Percentiles rank a stretch among this genome's conserved stretches.
phyloP scores from a whole-genome alignment of 1,140 invertebrate genomes.

The Drosophila ficusphila region DNA sequence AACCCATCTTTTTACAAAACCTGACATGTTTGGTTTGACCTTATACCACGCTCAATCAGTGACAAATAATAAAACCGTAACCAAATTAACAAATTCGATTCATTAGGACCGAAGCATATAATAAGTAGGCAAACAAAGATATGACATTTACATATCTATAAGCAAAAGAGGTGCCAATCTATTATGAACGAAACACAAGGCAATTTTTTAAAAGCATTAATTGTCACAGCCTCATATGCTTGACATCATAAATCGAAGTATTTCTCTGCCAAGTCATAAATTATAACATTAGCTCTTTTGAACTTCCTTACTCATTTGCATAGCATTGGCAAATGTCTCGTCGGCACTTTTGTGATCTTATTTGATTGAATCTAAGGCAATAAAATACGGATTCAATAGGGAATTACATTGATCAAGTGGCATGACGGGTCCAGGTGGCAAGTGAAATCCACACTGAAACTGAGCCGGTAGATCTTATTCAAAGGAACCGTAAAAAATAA shows the following conservation, averaged over 20 bases:
- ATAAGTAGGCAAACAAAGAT: conserved; percentile 1
- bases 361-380: conserved; percentile 54
- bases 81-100: conserved; percentile 2
- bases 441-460: background rate
- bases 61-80: conserved; percentile 3
- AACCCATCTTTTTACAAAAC: background rate
- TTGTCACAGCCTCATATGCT: conserved; percentile 14
- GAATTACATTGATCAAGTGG: conserved; percentile 26
- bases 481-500: conserved; percentile 20
- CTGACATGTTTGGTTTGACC: background rate
- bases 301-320: conserved; percentile 59
- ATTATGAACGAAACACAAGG: conserved; percentile 29
- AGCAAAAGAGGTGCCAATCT: conserved; percentile 28
- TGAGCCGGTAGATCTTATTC: background rate
- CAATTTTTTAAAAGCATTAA: conserved; percentile 41
- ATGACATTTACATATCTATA: conserved; percentile 33
- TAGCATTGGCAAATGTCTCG: conserved; percentile 24
- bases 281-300: conserved; percentile 53
- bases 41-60: conserved; percentile 18
- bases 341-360: conserved; percentile 40
- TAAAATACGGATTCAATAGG: conserved; percentile 41
- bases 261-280: conserved; percentile 39
- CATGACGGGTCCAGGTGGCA: conserved; percentile 5
- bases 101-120: background rate
- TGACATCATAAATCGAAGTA: conserved; percentile 45